phyloP scores from a whole-genome alignment of 2,797 vertebrate species.

The Oceanodroma leucorhoa region DNA sequence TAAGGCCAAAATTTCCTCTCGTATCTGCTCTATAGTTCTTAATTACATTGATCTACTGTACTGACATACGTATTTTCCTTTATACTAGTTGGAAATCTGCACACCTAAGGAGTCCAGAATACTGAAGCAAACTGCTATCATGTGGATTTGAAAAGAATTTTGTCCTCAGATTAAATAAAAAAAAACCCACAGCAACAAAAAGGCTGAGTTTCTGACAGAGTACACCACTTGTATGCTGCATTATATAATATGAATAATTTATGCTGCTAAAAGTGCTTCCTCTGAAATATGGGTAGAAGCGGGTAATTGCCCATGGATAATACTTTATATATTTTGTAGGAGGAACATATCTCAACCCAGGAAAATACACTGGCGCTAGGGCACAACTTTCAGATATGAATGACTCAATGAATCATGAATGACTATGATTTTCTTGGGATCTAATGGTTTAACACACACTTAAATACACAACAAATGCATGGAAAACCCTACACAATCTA shows the following conservation, averaged over 20 bases:
- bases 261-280: constrained; percentile 66
- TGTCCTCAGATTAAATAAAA: neutral
- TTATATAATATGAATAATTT: constrained; percentile 74
- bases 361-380: constrained; percentile 48
- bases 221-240: constrained; percentile 43
- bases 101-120: neutral
- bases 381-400: constrained; percentile 70
- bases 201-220: constrained; percentile 46
- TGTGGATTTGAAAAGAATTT: neutral
- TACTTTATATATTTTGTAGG: constrained; percentile 73
- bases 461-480: constrained; percentile 64
- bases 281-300: constrained; percentile 64
- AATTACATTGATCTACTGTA: constrained; percentile 15
- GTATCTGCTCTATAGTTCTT: neutral
- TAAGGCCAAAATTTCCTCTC: constrained; percentile 1
- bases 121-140: neutral
- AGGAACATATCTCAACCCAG: constrained; percentile 66
- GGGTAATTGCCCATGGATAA: constrained; percentile 74
- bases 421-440: constrained; percentile 64
- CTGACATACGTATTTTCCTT: neutral
- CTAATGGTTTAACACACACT: constrained; percentile 68
- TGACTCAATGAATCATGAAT: constrained; percentile 75
- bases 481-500: constrained; percentile 24
- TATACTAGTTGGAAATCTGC: neutral
- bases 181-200: neutral